Evolutionary conservation across 1,140 invertebrate genomes (phyloP).

Genomic region (Pseudobourletiella spinata): DNA sequence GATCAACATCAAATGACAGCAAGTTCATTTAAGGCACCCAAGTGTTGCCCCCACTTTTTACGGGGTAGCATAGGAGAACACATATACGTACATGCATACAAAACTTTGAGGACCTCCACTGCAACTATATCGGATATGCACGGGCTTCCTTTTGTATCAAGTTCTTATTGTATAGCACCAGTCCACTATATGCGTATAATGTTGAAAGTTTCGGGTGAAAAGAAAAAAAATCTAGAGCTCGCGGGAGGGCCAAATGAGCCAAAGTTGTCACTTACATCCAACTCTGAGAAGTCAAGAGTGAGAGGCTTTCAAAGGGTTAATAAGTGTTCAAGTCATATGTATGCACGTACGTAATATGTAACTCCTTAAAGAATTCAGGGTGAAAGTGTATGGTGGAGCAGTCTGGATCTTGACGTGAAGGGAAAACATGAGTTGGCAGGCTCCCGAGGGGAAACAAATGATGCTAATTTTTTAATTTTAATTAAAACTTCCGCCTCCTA

Average conservation of each 20-base stretch:
- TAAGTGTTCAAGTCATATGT: neutral
- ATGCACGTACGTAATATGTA: neutral
- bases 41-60: neutral
- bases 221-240: no score
- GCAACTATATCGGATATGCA: no score
- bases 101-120: neutral
- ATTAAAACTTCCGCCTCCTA: constrained; percentile 19
- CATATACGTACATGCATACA: neutral
- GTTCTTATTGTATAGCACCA: no score
- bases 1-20: neutral
- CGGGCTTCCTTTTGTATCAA: no score
- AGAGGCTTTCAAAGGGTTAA: neutral
- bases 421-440: constrained; percentile 9
- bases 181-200: no score
- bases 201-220: no score
- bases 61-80: neutral
- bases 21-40: neutral
- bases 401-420: no score
- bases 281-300: neutral
- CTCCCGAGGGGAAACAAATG: constrained; percentile 20
- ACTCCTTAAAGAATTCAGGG: neutral
- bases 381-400: neutral
- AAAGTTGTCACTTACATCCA: no score
- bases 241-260: neutral
- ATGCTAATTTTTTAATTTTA: constrained; percentile 32